A percentile compares a stretch with the other conserved stretches of the same genome.
phyloP scores from a whole-genome alignment of 2,113 vertebrate genomes.

The Oncorhynchus masou region DNA sequence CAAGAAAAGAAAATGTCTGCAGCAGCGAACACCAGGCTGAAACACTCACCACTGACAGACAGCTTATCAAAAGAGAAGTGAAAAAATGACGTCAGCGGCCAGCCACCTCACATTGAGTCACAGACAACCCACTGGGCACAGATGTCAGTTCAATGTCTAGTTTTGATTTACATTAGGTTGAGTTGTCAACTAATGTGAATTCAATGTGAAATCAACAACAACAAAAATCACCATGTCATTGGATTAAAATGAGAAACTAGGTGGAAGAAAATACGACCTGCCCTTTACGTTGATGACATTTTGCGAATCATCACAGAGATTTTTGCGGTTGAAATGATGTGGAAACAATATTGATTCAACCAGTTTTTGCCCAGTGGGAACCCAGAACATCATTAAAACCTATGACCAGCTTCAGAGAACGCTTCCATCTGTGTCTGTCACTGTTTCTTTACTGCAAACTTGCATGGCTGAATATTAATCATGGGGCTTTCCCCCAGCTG shows the following conservation, averaged over 20 bases:
- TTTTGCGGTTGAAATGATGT: too few species aligned
- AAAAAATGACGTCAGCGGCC: conserved; percentile 34
- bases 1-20: not conserved
- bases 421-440: conserved; percentile 67
- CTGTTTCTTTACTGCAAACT: conserved; percentile 56
- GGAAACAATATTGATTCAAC: too few species aligned
- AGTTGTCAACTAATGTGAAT: too few species aligned
- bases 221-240: too few species aligned
- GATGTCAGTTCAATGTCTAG: too few species aligned
- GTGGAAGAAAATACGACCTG: too few species aligned
- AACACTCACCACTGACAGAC: conserved; percentile 32
- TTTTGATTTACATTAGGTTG: too few species aligned
- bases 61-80: conserved; percentile 19
- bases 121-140: conserved; percentile 14
- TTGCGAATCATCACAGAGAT: too few species aligned
- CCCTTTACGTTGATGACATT: too few species aligned
- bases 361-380: too few species aligned
- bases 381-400: conserved; percentile 63
- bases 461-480: conserved; percentile 25
- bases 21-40: not conserved
- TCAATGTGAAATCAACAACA: not conserved
- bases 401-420: conserved; percentile 63
- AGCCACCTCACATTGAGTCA: conserved; percentile 61
- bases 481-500: conserved; percentile 8
- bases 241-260: too few species aligned